Percentiles rank a stretch among this genome's conserved stretches.
Evolutionary conservation across 2,797 vertebrate species (phyloP).

Genomic region (Rhodeus uyekii): DNA sequence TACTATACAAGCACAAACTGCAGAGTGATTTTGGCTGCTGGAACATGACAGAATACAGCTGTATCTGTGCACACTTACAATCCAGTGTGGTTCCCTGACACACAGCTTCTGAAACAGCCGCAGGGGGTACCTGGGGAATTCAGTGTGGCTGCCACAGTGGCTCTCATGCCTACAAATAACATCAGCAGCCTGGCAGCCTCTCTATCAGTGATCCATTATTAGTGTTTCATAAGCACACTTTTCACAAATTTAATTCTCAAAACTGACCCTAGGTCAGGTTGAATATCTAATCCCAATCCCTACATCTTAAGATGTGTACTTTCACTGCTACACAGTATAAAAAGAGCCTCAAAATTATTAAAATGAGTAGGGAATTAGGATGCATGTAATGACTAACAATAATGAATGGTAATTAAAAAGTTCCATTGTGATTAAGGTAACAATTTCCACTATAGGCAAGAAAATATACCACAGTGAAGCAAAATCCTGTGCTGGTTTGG

Average conservation of each 20-base stretch:
- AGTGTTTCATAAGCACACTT: constrained; percentile 17
- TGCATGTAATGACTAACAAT: background rate
- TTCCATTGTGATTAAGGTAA: background rate
- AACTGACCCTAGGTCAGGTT: background rate
- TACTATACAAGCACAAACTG: background rate
- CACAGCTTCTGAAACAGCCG: constrained; percentile 25
- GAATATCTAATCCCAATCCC: background rate
- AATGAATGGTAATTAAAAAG: background rate
- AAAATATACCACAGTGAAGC: constrained; percentile 17
- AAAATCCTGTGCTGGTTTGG: constrained; percentile 22
- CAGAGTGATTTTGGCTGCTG: constrained; percentile 59
- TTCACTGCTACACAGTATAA: background rate
- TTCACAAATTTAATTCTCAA: constrained; percentile 3
- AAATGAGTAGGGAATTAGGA: background rate
- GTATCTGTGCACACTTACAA: constrained; percentile 58
- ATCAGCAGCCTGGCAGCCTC: constrained; percentile 6
- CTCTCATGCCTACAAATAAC: constrained; percentile 38
- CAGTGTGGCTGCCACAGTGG: constrained; percentile 25
- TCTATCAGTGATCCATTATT: background rate
- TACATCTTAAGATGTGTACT: background rate
- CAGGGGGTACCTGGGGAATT: constrained; percentile 24
- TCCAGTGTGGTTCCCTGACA: constrained; percentile 48
- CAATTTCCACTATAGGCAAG: constrained; percentile 21
- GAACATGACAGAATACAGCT: constrained; percentile 70
- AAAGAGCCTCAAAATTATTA: background rate